Base-by-base conservation (phyloP, 2,797 vertebrate genomes). In the Xiphorhynchus erythropygius region DNA sequence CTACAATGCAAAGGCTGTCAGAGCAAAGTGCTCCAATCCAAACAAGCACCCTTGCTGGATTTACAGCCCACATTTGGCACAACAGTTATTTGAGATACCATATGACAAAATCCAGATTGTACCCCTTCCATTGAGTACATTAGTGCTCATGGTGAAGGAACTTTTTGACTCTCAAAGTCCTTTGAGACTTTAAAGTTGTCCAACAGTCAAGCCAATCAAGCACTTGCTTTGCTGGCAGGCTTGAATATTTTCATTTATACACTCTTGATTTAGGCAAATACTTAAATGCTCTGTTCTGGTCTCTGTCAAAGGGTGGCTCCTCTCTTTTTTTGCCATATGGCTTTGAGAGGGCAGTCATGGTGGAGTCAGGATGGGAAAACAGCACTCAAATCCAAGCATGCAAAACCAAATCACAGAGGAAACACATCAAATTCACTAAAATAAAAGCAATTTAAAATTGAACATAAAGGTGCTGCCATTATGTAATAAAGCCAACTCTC, bases 351-450 rank as follows among this genome's bases (percentile, higher is more conserved):
- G 18, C 37, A 18, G 41, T 33, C 12, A 33, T 13, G 8, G 42
- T 0, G 55, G 18, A 18, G 13, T 28, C 64, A 87, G 15, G 0
- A 1, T 5, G 15, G 30, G 18, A 42, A 70, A 92, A 57, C 17
- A 56, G 16, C 50, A 27, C 37, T 11, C 21, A 23, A 70, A 46
- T 25, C 18, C 5, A 2, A 56, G 70, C 30, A 19, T 2, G 3
- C 44, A 60, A 74, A 64, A 24, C 5, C 39, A 69, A 84, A 55
- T 24, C 70, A 22, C 46, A 42, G 7, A 35, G 16, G 37, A 25
- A 3, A 30, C 0, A 0, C 6, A 37, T 0, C 0, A 0, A 84
- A 60, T 53, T 81, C 27, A 62, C 23, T 19, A 8, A 46, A 73
- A 84, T 21, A 52, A 57, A 89, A 75, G 5, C 33, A 32, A 75